A percentile compares a stretch with the other conserved stretches of the same genome.
Conservation (phyloP, 2,113 vertebrate genomes). For the Neoarius graeffei region DNA sequence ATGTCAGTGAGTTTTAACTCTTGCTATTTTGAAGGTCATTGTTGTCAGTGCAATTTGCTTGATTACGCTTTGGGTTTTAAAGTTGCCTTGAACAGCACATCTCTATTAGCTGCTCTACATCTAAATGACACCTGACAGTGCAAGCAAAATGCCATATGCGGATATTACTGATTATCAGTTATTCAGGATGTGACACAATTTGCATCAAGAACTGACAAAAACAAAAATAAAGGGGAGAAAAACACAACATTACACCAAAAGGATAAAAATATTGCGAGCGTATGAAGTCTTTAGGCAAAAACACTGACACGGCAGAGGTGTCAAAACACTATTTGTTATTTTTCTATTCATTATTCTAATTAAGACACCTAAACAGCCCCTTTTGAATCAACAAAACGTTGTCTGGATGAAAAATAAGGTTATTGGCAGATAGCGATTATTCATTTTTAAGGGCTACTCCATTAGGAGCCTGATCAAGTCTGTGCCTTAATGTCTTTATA, state of each 20-base stretch:
- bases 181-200: slow-evolving; percentile 15
- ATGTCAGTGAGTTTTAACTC: neutral
- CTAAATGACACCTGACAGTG: neutral
- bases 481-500: neutral
- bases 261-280: neutral
- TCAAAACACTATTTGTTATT: slow-evolving; percentile 11
- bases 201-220: slow-evolving; percentile 7
- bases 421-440: neutral
- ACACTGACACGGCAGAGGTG: neutral
- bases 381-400: neutral
- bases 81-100: neutral
- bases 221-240: neutral
- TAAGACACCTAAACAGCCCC: neutral
- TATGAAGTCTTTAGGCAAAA: slow-evolving; percentile 4
- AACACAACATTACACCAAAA: neutral
- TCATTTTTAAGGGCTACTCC: neutral
- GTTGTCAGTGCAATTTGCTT: slow-evolving; percentile 10
- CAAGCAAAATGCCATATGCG: slow-evolving; percentile 6
- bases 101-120: neutral
- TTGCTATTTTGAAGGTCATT: slow-evolving; percentile 24
- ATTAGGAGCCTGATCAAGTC: neutral
- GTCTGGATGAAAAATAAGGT: neutral
- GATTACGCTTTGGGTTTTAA: neutral
- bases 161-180: neutral
- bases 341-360: slow-evolving; percentile 14